Percentiles rank a stretch among this genome's conserved stretches.
These are phyloP conservation scores for Apamea monoglypha DNA, from an alignment of 2,888 invertebrate genomes.

Conservation along the genomic window DNA sequence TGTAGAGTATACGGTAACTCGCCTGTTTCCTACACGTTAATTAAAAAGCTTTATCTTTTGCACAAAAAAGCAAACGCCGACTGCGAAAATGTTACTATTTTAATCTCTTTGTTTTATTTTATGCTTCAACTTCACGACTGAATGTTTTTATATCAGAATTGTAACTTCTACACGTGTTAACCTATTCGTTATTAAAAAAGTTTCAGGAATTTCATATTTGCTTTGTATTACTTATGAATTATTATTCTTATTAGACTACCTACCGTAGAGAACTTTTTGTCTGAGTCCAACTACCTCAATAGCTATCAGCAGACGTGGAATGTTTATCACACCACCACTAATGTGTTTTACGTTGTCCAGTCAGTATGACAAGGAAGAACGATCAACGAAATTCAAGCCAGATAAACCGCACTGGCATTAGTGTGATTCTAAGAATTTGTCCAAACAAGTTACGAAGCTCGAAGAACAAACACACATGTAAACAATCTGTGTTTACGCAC, in stretches of 20 bases:
- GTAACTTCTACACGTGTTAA: background rate
- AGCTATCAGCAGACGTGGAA: constrained; percentile 31
- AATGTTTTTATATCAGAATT: constrained; percentile 9
- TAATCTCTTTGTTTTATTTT: constrained; percentile 29
- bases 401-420: constrained; percentile 79
- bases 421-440: constrained; percentile 86
- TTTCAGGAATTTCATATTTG: constrained; percentile 1
- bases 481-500: constrained; percentile 72
- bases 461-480: constrained; percentile 73
- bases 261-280: background rate
- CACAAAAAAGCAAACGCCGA: constrained; percentile 42
- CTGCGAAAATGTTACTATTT: constrained; percentile 30
- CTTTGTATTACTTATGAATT: background rate
- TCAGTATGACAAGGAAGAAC: constrained; percentile 71
- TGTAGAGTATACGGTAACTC: constrained; percentile 66
- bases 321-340: constrained; percentile 47
- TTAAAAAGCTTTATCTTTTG: constrained; percentile 71
- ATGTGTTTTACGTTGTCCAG: constrained; percentile 55
- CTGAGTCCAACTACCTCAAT: background rate
- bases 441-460: constrained; percentile 85
- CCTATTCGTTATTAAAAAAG: constrained; percentile 14
- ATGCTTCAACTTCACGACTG: constrained; percentile 11
- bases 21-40: constrained; percentile 67
- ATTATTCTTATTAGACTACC: background rate
- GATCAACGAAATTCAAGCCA: constrained; percentile 77